These are phyloP conservation scores for Theristicus caerulescens DNA, from an alignment of 2,113 vertebrate species.

Conservation along the genomic window DNA sequence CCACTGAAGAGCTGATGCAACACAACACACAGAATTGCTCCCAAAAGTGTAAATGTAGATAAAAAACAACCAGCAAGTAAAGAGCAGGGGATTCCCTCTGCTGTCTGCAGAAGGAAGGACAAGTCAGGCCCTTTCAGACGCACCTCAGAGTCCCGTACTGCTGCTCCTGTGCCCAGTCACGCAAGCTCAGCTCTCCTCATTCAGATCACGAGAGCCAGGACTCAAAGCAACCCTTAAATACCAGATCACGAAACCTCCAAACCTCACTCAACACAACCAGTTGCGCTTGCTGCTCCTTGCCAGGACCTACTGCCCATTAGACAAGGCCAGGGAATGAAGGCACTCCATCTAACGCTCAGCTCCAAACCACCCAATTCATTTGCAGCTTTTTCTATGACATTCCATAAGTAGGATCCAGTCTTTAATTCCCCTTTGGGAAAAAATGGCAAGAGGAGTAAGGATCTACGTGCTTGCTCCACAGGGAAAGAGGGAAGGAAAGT, in stretches of 20 bases:
- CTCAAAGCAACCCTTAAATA: background rate
- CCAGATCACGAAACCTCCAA: slow-evolving; percentile 8
- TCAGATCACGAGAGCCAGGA: background rate
- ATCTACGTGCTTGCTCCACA: background rate
- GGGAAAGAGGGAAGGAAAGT: background rate
- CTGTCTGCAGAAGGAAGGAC: background rate
- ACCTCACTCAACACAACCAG: background rate
- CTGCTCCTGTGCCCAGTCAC: background rate
- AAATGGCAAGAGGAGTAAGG: background rate
- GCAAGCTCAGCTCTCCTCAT: background rate
- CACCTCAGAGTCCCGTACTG: background rate
- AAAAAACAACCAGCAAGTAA: accelerated
- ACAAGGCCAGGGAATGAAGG: background rate
- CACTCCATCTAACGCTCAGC: accelerated
- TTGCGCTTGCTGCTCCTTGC: background rate
- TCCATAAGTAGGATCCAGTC: background rate
- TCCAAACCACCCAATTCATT: background rate
- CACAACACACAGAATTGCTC: background rate
- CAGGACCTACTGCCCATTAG: background rate
- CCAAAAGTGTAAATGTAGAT: accelerated
- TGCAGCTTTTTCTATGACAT: background rate
- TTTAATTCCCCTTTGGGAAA: background rate
- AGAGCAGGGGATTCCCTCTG: background rate
- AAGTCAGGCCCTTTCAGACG: background rate
- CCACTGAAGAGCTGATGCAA: background rate